A percentile compares a stretch with the other conserved stretches of the same genome.
These are phyloP conservation scores for Epistrophella euchroma DNA, from an alignment of 2,888 invertebrate genomes.

Conservation along the genomic window DNA sequence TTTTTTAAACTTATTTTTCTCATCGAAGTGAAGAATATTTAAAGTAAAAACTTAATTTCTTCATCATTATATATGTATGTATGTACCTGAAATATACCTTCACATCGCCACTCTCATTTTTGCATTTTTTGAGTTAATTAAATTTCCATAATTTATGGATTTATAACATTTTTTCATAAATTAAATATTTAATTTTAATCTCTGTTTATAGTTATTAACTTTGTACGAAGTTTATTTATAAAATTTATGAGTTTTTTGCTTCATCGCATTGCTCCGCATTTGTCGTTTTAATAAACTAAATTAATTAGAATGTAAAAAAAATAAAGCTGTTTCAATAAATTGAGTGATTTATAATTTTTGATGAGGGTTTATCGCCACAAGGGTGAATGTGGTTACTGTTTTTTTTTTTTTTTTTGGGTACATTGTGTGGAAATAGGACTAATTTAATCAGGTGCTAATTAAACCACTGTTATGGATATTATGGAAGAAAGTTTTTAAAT, in stretches of 20 bases:
- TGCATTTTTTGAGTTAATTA: background rate
- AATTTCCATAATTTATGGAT: background rate
- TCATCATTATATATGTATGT: background rate
- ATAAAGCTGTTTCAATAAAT: background rate
- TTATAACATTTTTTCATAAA: background rate
- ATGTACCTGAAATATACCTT: too few relatives aligned
- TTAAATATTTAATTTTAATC: background rate
- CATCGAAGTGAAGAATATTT: background rate
- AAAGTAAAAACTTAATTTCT: background rate
- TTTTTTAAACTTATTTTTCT: background rate
- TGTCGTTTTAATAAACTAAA: conserved; percentile 15
- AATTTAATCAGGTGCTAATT: background rate
- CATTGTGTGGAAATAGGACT: background rate
- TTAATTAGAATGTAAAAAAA: background rate
- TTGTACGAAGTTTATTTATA: background rate
- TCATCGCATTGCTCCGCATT: background rate
- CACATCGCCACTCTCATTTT: background rate
- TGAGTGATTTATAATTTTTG: background rate
- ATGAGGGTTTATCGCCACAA: conserved; percentile 10
- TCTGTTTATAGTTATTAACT: background rate
- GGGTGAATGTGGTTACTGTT: background rate
- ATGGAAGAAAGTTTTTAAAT: background rate
- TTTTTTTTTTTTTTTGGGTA: background rate
- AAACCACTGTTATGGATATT: background rate
- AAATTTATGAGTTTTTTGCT: background rate